phyloP scores from a whole-genome alignment of 2,113 vertebrate species.

The Ceyx cyanopectus region DNA sequence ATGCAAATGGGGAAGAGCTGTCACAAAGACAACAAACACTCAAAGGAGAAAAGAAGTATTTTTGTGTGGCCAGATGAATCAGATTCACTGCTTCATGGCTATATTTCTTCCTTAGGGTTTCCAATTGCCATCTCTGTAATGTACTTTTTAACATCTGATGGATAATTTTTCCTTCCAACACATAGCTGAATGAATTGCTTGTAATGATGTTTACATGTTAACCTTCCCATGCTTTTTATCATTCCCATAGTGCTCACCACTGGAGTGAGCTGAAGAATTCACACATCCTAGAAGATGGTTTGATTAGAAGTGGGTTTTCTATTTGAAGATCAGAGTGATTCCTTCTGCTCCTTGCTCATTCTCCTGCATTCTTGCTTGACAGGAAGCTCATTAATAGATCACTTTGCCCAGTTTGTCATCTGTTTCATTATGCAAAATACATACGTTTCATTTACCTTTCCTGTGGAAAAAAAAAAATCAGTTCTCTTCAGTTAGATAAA shows the following conservation, averaged over 20 bases:
- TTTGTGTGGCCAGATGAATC: background rate
- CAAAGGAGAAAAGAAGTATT: background rate
- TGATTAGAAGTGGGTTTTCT: slow-evolving; percentile 81
- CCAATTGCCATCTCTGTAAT: background rate
- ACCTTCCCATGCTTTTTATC: slow-evolving; percentile 10
- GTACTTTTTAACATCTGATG: background rate
- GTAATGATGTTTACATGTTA: slow-evolving; percentile 47
- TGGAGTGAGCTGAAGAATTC: slow-evolving; percentile 52
- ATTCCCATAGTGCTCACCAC: slow-evolving; percentile 58
- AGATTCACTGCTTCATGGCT: background rate
- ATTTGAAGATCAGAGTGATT: slow-evolving; percentile 78
- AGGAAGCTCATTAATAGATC: slow-evolving; percentile 80
- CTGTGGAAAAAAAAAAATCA: slow-evolving; percentile 74
- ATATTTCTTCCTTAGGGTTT: background rate
- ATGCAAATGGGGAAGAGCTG: background rate
- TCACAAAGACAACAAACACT: background rate
- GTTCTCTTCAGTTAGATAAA: slow-evolving; percentile 76
- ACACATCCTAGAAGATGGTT: slow-evolving; percentile 40
- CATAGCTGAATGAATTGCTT: slow-evolving; percentile 29
- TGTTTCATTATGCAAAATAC: slow-evolving; percentile 83
- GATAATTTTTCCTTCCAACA: slow-evolving; percentile 14
- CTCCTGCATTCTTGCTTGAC: slow-evolving; percentile 69
- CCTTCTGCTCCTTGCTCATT: slow-evolving; percentile 53
- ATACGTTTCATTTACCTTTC: slow-evolving; percentile 81
- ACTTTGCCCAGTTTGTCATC: slow-evolving; percentile 80